phyloP scores from a whole-genome alignment of 2,113 vertebrate species.

The Acrocephalus arundinaceus region DNA sequence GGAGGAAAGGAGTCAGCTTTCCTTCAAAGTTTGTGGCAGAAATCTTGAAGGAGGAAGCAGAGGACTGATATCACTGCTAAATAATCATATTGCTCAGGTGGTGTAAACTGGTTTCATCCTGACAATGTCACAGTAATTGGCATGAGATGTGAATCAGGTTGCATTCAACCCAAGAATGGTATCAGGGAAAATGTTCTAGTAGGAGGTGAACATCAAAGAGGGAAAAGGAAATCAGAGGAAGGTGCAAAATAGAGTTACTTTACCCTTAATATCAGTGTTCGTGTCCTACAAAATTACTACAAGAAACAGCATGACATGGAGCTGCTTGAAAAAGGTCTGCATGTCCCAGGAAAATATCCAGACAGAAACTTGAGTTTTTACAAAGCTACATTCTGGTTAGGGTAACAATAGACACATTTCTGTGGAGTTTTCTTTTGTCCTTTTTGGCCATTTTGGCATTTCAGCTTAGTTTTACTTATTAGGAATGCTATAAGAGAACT shows the following conservation, averaged over 20 bases:
- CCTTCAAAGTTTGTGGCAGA: background rate
- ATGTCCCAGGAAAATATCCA: slow-evolving; percentile 13
- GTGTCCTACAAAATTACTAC: slow-evolving; percentile 55
- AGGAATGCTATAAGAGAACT: background rate
- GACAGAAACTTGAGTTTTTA: background rate
- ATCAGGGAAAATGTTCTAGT: slow-evolving; percentile 29
- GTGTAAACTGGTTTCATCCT: slow-evolving; percentile 24
- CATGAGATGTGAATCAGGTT: slow-evolving; percentile 23
- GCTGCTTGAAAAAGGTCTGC: background rate
- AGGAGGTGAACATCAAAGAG: slow-evolving; percentile 39
- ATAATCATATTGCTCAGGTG: slow-evolving; percentile 26
- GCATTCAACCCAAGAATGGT: background rate
- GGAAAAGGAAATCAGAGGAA: slow-evolving; percentile 37
- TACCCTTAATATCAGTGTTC: slow-evolving; percentile 16
- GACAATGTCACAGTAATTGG: slow-evolving; percentile 49
- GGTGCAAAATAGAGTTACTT: slow-evolving; percentile 26
- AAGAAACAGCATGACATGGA: background rate
- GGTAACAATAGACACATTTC: background rate
- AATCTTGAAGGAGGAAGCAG: background rate
- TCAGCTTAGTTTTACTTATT: background rate
- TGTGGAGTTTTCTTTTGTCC: background rate
- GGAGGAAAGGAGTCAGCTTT: background rate
- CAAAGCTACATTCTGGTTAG: background rate
- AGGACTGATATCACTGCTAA: background rate
- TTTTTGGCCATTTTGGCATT: background rate